Base-by-base conservation (phyloP, 2,797 vertebrate genomes). In the Pempheris klunzingeri region DNA sequence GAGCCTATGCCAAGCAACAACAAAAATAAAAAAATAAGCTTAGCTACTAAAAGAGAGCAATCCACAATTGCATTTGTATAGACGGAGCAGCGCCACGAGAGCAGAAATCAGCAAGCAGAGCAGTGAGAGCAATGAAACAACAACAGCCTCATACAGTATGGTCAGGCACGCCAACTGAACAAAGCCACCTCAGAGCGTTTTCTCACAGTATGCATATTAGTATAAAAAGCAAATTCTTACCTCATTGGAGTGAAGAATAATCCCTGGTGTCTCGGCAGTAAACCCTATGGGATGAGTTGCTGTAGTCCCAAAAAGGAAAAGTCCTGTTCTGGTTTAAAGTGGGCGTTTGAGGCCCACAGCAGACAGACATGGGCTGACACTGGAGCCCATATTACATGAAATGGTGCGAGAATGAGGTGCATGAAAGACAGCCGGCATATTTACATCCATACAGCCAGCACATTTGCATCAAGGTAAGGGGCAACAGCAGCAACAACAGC, bases 31-130 rank as follows among this genome's bases (percentile, higher is more conserved):
- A 15, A 46, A 49, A 57, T 17, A 36, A 34, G 18, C 46, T 39
- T 32, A 59, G 22, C 24, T 5, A 46, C 22, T 11, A 22, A 39
- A 62, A 26, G n/a, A 63, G 3, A 60, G 41, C 43, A 61, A 60
- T 55, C 61, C 55, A 47, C 34, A 59, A 64, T 41, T 53, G 12
- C 41, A 55, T 36, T 71, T 20, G n/a, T 22, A 36, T 2, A 22
- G 3, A 66, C 15, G 32, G 43, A 68, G 53, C 44, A 61, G n/a
- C 55, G 43, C 3, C 24, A 55, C 22, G 26, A 71, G 34, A 71
- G 57, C 60, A 71, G 41, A 59, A 34, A 57, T 47, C 20, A 69
- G 59, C 46, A 52, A 63, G n/a, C 20, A 52, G 44, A 32, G 30
- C 55, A 62, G 20, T 4, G 30, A 53, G 5, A 61, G 67, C 52